These are phyloP conservation scores for Nemapogon koenigi DNA, from an alignment of 2,888 invertebrate genomes.

Conservation along the genomic window DNA sequence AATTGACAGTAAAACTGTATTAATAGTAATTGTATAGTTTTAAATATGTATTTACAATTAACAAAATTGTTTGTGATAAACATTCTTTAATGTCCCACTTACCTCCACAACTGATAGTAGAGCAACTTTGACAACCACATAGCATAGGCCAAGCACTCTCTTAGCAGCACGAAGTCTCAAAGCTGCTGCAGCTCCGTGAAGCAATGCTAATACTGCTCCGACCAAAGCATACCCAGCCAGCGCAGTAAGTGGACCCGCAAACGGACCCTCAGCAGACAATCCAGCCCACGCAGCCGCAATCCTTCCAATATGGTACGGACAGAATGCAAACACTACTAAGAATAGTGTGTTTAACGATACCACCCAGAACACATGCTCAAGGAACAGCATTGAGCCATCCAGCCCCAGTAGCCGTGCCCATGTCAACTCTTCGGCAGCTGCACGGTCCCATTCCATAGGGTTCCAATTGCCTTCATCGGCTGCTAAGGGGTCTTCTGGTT, in stretches of 20 bases:
- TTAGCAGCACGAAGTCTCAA: constrained; percentile 82
- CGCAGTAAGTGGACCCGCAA: constrained; percentile 92
- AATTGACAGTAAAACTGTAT: too few species aligned
- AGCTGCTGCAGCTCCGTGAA: constrained; percentile 85
- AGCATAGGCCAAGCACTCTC: constrained; percentile 89
- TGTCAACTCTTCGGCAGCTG: constrained; percentile 96
- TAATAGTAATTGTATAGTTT: too few species aligned
- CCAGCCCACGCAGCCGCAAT: constrained; percentile 74
- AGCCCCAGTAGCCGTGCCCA: constrained; percentile 97
- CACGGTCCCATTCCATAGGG: constrained; percentile 98
- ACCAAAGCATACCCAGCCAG: constrained; percentile 93
- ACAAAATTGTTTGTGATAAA: too few species aligned
- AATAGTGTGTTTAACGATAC: constrained; percentile 96
- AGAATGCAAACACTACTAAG: constrained; percentile 96
- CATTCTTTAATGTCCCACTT: too few species aligned
- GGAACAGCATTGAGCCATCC: constrained; percentile 95
- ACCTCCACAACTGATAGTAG: constrained; percentile 96
- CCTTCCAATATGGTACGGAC: constrained; percentile 94
- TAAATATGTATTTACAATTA: too few species aligned
- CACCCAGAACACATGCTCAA: constrained; percentile 99
- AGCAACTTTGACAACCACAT: constrained; percentile 90
- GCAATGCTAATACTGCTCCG: constrained; percentile 79
- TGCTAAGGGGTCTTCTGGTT: constrained; percentile 60
- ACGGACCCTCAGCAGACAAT: constrained; percentile 72
- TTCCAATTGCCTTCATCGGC: constrained; percentile 93